Evolutionary conservation across 2,888 invertebrate genomes (phyloP).

Genomic region (Cerastis leucographa): DNA sequence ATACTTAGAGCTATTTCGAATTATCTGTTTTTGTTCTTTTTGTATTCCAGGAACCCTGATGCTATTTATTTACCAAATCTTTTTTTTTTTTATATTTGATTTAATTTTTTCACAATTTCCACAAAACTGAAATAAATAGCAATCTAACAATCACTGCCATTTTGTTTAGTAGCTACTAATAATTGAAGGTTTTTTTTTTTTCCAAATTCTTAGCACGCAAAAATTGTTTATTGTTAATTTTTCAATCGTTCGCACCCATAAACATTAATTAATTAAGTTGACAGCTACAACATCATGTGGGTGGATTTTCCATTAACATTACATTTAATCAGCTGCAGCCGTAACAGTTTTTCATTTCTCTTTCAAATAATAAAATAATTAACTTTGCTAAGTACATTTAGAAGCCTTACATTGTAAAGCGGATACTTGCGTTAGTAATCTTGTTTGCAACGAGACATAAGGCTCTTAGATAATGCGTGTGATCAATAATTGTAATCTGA

Average conservation of each 20-base stretch:
- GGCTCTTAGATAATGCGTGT: conserved; percentile 68
- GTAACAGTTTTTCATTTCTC: conserved; percentile 14
- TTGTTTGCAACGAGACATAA: conserved; percentile 72
- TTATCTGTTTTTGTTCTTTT: neutral
- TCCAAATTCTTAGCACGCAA: neutral
- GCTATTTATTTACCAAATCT: neutral
- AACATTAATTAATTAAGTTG: conserved; percentile 19
- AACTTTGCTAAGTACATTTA: conserved; percentile 62
- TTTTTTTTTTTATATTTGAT: neutral
- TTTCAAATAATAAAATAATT: conserved; percentile 57
- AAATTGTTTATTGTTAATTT: neutral
- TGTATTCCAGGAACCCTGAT: neutral
- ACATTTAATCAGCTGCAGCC: neutral
- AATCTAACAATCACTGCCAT: neutral
- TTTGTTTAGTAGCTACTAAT: neutral
- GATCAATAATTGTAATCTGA: conserved; percentile 69
- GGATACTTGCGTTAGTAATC: conserved; percentile 72
- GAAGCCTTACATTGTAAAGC: conserved; percentile 72
- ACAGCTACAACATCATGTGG: neutral
- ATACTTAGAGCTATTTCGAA: neutral
- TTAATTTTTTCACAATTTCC: neutral
- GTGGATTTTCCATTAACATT: neutral
- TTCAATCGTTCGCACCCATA: neutral
- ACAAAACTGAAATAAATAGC: neutral
- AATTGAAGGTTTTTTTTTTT: conserved; percentile 6